Conservation (phyloP, 2,888 invertebrate genomes). For the Pardosa pseudoannulata region DNA sequence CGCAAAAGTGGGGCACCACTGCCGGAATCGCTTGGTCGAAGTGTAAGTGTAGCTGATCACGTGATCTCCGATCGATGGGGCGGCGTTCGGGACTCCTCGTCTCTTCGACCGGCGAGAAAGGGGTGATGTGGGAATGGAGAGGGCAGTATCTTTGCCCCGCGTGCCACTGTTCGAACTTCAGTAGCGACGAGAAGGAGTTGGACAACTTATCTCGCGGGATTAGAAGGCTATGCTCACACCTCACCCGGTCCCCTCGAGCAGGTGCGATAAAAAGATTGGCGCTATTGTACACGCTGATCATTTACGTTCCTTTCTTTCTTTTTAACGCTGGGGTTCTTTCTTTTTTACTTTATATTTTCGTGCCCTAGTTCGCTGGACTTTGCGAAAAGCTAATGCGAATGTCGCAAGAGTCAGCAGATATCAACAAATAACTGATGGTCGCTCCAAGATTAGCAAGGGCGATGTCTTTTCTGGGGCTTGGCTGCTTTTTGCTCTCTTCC, state of each 20-base stretch:
- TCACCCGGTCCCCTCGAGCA: neutral
- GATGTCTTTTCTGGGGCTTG: too few species aligned
- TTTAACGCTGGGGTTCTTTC: too few species aligned
- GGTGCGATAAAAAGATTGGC: neutral
- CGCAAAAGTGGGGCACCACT: conserved; percentile 59
- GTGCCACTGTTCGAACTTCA: conserved; percentile 37
- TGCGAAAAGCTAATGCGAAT: too few species aligned
- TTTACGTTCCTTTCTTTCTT: too few species aligned
- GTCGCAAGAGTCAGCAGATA: too few species aligned
- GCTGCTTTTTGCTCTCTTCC: too few species aligned
- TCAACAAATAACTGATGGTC: too few species aligned
- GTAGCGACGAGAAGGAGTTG: conserved; percentile 27
- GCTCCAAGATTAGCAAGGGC: too few species aligned
- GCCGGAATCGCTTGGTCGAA: conserved; percentile 43
- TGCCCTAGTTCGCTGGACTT: too few species aligned
- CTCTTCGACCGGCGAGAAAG: neutral
- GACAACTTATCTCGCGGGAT: conserved; percentile 57
- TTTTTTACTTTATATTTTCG: too few species aligned
- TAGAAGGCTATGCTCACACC: neutral
- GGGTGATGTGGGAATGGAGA: neutral
- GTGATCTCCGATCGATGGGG: conserved; percentile 47
- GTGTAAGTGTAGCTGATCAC: conserved; percentile 69
- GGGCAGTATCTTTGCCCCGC: neutral
- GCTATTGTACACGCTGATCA: neutral
- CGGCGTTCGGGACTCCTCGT: conserved; percentile 31